Evolutionary conservation across 2,888 invertebrate species (phyloP), one percentile per base, ranked within the genome.

Genomic region (Phortica okadai): DNA sequence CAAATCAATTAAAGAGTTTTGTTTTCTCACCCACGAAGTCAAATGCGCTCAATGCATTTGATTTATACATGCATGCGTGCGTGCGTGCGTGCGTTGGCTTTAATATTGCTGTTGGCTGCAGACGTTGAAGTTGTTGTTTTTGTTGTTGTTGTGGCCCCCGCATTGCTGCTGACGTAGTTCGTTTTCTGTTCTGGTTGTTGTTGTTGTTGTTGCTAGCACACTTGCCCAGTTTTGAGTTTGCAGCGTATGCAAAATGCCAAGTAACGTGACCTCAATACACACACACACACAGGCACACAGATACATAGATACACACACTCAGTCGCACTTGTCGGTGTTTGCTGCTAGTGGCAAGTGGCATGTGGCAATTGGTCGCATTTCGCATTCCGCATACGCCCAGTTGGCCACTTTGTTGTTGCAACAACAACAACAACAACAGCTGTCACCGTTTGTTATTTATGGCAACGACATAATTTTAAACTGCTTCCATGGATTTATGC

Each of bases 321-420:
- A 73, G 74, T 76, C 50, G 59, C 16, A 16, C 21, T 16, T 62
- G 62, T 25, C 14, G 50, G 4, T 11, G 50, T 6, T 11, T 50
- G 50, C 14, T 1, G 50, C 14, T 5, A 50, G 50, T 50, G 50
- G 50, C 50, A 50, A 6, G 50, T 6, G 50, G 50, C 50, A 14
- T 11, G 50, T 50, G 50, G 14, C 50, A 14, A 50, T 6, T 50
- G 33, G 33, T 33, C 41, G 41, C 42, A 25, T 73, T 77, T 76
- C 76, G 77, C 66, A 78, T 80, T 81, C 42, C 78, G 79, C 77
- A 82, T 86, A 82, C 79, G 80, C 76, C 56, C 73, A 78, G 81
- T 85, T 78, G 78, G 33, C 66, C 42, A 54, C 33, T 56, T 72
- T n/a, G 44, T n/a, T n/a, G 41, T 6, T 45, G 45, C 64, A 64